Base-by-base conservation (phyloP, 2,888 invertebrate species). In the Podotricha telesiphe region DNA sequence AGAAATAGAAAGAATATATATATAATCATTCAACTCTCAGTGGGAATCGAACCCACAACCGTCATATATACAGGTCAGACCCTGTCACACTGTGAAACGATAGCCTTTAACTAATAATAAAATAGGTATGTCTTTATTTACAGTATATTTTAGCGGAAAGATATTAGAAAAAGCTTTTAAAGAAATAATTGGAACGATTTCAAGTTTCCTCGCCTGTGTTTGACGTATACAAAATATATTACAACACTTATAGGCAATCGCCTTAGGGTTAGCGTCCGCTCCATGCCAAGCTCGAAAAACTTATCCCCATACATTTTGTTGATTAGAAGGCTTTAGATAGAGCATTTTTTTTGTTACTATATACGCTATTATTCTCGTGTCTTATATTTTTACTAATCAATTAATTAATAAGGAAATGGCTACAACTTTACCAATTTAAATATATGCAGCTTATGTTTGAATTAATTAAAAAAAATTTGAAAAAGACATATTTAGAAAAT, bases 101-200 rank as follows among this genome's bases (percentile, higher is more conserved):
- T n/a, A n/a, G n/a, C n/a, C 11, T 13, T n/a, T 11, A 15, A 67
- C 51, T 58, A 65, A 64, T 61, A 61, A 65, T 65, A 65, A 71
- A 71, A 28, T 62, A 45, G n/a, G 11, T 61, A 61, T 67, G 64
- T 56, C 22, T 58, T 64, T 68, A 71, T 69, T 71, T 64, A 67
- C 67, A 59, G 64, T 61, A 55, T 69, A 71, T 72, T 74, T 70
- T 68, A 69, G 66, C 59, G 56, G 56, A 71, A 68, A 72, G 73
- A 72, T 73, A 72, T 72, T 75, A 73, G 74, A 75, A 75, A 73
- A 75, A 73, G 73, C 73, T 75, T 75, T 75, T 71, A 75, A 75
- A 73, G 71, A 75, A 73, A 73, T 73, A 75, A 75, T 75, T 75
- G 74, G 74, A 75, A 71, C 73, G 72, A 71, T 69, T 73, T 74